Base-by-base conservation (phyloP, 2,888 invertebrate species). In the Osmoderma eremita region DNA sequence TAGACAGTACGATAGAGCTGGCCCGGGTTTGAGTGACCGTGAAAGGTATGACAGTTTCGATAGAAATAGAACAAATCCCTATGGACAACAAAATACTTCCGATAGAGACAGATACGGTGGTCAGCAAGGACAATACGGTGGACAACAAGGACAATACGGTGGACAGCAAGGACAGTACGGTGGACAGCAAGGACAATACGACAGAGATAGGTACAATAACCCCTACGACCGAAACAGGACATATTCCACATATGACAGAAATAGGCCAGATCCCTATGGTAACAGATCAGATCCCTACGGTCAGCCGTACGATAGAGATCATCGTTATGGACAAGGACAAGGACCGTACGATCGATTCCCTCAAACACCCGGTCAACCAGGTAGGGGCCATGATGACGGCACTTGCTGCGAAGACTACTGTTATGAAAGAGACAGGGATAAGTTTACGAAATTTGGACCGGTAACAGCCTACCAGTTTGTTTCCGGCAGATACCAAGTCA, bases 391-490 rank as follows among this genome's bases (percentile, higher is more conserved):
- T 8, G 74, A 73, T 51, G 73, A 74, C 39, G 74, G 71, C 1
- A 81, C 82, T 17, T 84, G 86, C 75, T 82, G 82, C 63, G 87
- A 88, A 72, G 87, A 86, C 15, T 84, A 83, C 73, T 91, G 91
- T 76, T 87, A 88, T 69, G 83, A 85, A 0, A 81, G 82, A 0
- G 87, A 90, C 68, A 83, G 85, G 18, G 84, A 89, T 65, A 91
- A 90, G 0, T 91, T 91, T 75, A 78, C 90, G 13, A 84, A 88
- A 62, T 91, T 91, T 77, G 89, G 86, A 8, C 87, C 90, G 3
- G 93, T 91, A 82, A 93, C 93, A 0, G 88, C 92, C 0, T 94
- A 94, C 78, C 87, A 89, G 74, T 88, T 91, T 73, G 87, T 88
- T 13, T 88, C 86, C 69, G 86, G 87, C 48, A 86, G 87, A 39